These are phyloP conservation scores for Alexandromys fortis DNA, from an alignment of 2,113 vertebrate species.

Conservation along the genomic window DNA sequence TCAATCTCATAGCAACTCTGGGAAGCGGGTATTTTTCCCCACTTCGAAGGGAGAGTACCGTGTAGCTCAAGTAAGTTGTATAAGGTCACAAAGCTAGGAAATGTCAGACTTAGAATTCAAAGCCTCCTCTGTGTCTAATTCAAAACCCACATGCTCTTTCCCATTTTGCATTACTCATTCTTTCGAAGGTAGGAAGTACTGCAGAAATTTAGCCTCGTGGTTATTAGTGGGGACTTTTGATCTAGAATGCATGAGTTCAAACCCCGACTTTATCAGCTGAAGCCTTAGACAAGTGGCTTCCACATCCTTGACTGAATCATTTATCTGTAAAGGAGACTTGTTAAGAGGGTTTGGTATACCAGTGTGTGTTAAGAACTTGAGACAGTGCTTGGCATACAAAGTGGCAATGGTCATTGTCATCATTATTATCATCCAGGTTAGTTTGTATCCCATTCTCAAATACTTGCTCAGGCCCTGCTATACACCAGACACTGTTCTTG, in stretches of 20 bases:
- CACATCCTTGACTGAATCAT: not conserved
- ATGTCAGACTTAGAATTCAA: slow-evolving; percentile 41
- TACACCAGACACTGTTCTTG: not conserved
- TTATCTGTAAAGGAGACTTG: slow-evolving; percentile 14
- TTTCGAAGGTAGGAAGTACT: slow-evolving; percentile 10
- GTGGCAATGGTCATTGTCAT: not conserved
- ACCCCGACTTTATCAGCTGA: slow-evolving; percentile 21
- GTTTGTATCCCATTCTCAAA: slow-evolving; percentile 27
- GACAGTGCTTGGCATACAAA: slow-evolving; percentile 1
- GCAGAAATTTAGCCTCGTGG: slow-evolving; percentile 16
- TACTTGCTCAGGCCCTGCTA: slow-evolving; percentile 9
- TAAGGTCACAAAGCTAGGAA: slow-evolving; percentile 20
- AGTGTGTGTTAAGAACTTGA: slow-evolving; percentile 6
- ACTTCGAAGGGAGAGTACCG: slow-evolving; percentile 30
- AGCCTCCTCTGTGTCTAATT: slow-evolving; percentile 38
- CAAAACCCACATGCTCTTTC: not conserved
- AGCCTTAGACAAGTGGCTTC: slow-evolving; percentile 33
- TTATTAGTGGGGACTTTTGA: slow-evolving; percentile 29
- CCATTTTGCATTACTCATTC: slow-evolving; percentile 21
- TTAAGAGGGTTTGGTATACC: slow-evolving; percentile 29
- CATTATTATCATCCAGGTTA: not conserved
- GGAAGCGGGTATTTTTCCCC: slow-evolving; percentile 15
- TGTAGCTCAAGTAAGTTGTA: slow-evolving; percentile 19
- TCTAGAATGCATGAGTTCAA: not conserved
- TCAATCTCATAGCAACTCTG: slow-evolving; percentile 27